Evolutionary conservation across 1,140 invertebrate species (phyloP).

Genomic region (Brachionus paranguensis): DNA sequence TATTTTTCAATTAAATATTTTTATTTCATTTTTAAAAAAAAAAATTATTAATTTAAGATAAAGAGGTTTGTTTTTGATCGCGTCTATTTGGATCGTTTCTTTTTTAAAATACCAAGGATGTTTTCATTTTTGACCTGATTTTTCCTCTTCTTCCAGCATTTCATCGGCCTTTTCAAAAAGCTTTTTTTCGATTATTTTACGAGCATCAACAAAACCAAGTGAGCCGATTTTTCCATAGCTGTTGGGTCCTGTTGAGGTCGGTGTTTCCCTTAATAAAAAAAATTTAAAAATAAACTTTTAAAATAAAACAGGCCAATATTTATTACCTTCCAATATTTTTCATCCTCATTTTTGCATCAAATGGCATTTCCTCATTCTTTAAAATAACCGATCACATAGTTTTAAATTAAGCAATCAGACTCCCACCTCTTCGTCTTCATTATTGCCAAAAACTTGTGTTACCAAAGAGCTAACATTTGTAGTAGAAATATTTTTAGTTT

Average conservation of each 20-base stretch:
- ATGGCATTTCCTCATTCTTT: conserved; percentile 12
- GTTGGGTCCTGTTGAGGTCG: conserved; percentile 6
- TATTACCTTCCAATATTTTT: not conserved
- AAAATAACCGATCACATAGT: not conserved
- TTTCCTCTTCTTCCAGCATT: not conserved
- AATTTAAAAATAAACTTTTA: not conserved
- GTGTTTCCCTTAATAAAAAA: not conserved
- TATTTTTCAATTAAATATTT: not conserved
- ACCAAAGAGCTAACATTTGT: not conserved
- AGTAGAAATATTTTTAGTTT: not conserved
- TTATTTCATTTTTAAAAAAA: not conserved
- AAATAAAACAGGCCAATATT: not conserved
- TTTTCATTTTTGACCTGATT: not conserved
- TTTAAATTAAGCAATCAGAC: not conserved
- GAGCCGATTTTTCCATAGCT: not conserved
- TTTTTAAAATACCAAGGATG: too few relatives aligned
- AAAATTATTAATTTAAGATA: not conserved
- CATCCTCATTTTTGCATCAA: not conserved
- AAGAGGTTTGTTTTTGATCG: too few relatives aligned
- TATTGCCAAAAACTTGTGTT: not conserved
- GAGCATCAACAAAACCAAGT: not conserved
- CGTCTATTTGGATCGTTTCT: too few relatives aligned
- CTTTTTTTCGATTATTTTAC: conserved; percentile 9
- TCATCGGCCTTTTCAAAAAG: not conserved
- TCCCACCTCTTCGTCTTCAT: not conserved